Evolutionary conservation across 2,797 vertebrate species (phyloP).

Genomic region (Enteromius paludinosus): DNA sequence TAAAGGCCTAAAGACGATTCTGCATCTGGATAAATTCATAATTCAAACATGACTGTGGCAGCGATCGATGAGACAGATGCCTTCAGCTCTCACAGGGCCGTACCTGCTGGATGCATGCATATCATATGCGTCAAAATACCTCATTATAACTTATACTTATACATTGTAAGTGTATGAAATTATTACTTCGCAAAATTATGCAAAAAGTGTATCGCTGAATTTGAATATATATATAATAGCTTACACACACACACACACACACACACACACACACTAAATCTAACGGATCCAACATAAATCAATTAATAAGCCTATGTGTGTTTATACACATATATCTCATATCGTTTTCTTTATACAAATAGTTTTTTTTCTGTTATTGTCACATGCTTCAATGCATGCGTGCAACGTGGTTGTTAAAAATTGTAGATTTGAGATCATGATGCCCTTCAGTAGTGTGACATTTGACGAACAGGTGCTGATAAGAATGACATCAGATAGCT

Average conservation of each 20-base stretch:
- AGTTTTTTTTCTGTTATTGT: neutral
- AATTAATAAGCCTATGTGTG: too few relatives aligned
- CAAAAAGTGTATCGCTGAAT: neutral
- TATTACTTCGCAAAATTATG: neutral
- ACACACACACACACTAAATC: neutral
- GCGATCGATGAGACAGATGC: slow-evolving; percentile 9
- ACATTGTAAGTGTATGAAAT: neutral
- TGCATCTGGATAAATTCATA: neutral
- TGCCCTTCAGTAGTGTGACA: slow-evolving; percentile 13
- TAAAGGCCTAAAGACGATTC: slow-evolving; percentile 17
- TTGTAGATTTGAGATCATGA: neutral
- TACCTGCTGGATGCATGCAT: neutral
- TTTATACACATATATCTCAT: too few relatives aligned
- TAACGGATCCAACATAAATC: too few relatives aligned
- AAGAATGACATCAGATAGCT: neutral
- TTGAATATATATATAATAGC: neutral
- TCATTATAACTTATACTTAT: neutral
- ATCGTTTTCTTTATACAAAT: too few relatives aligned
- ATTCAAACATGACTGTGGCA: slow-evolving; percentile 8
- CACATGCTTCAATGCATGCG: neutral
- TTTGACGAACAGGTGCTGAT: neutral
- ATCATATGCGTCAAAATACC: neutral
- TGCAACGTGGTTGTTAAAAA: neutral
- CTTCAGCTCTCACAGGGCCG: neutral
- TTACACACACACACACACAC: neutral